Percentiles rank a stretch among this genome's conserved stretches.
These are phyloP conservation scores for Rhyzopertha dominica DNA, from an alignment of 1,140 invertebrate genomes.

Conservation along the genomic window DNA sequence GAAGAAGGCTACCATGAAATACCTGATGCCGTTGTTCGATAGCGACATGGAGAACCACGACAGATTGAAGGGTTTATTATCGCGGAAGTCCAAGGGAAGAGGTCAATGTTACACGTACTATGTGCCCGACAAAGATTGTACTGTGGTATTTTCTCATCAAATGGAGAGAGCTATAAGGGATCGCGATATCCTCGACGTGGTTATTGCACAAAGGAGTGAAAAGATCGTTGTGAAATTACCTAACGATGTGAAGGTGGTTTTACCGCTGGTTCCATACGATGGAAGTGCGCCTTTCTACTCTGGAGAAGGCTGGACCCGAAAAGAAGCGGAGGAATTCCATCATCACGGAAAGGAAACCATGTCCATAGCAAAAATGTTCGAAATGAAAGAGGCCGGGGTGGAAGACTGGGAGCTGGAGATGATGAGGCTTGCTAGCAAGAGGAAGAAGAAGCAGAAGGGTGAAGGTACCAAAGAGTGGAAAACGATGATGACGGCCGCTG, in stretches of 20 bases:
- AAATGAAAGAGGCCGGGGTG: constrained; percentile 63
- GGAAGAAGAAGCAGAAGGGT: constrained; percentile 45
- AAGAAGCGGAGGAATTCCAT: constrained; percentile 58
- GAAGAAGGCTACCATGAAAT: constrained; percentile 58
- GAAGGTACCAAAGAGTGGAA: constrained; percentile 39
- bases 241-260: constrained; percentile 62
- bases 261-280: constrained; percentile 61
- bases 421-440: constrained; percentile 37
- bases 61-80: constrained; percentile 55
- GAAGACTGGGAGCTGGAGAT: constrained; percentile 53
- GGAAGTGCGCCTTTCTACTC: constrained; percentile 55
- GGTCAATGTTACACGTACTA: constrained; percentile 53
- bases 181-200: constrained; percentile 69
- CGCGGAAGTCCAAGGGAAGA: constrained; percentile 42
- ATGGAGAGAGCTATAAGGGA: constrained; percentile 71
- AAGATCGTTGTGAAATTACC: constrained; percentile 66
- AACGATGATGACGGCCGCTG: constrained; percentile 31
- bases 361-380: constrained; percentile 66
- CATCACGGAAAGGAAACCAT: constrained; percentile 52
- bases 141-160: constrained; percentile 64
- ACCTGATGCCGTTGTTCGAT: constrained; percentile 62
- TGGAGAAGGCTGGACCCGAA: constrained; percentile 55
- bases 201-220: constrained; percentile 67
- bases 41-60: constrained; percentile 59
- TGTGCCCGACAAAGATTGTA: constrained; percentile 64